phyloP scores from a whole-genome alignment of 2,113 vertebrate species.

The Spea bombifrons region DNA sequence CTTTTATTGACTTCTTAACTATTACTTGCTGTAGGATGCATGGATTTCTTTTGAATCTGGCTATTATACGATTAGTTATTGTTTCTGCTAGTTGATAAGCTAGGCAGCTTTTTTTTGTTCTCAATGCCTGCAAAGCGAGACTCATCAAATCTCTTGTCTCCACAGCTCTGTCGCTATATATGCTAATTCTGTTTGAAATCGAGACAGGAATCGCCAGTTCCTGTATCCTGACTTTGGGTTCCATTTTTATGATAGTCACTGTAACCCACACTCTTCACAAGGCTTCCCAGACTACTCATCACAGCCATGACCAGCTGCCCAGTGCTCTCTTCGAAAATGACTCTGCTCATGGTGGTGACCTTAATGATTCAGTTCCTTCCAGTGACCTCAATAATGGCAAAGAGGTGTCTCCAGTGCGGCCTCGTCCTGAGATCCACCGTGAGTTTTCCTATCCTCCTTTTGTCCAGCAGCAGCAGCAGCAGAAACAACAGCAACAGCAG shows the following conservation, averaged over 20 bases:
- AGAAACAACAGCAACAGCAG: conserved; percentile 51
- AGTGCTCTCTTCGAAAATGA: conserved; percentile 72
- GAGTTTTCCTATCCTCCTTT: conserved; percentile 65
- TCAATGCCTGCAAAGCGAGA: neutral
- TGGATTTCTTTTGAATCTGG: too few species aligned
- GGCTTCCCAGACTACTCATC: conserved; percentile 54
- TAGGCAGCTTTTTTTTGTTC: too few species aligned
- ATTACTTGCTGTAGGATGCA: too few species aligned
- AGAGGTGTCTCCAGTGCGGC: conserved; percentile 48
- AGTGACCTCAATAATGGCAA: conserved; percentile 62
- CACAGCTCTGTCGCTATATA: conserved; percentile 77
- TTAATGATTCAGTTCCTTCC: conserved; percentile 46
- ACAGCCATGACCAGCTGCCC: conserved; percentile 51
- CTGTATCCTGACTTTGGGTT: conserved; percentile 75
- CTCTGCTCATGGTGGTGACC: conserved; percentile 45
- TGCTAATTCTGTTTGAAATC: conserved; percentile 79
- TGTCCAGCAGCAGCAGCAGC: conserved; percentile 56
- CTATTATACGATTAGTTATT: too few species aligned
- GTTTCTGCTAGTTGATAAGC: too few species aligned
- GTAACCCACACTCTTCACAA: conserved; percentile 71
- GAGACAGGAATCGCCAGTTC: conserved; percentile 74
- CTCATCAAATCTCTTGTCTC: neutral
- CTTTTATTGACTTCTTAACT: too few species aligned
- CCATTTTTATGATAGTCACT: conserved; percentile 69
- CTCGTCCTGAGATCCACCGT: conserved; percentile 66